A percentile compares a stretch with the other conserved stretches of the same genome.
Evolutionary conservation across 2,888 invertebrate species (phyloP).

Genomic region (Eulithis prunata): DNA sequence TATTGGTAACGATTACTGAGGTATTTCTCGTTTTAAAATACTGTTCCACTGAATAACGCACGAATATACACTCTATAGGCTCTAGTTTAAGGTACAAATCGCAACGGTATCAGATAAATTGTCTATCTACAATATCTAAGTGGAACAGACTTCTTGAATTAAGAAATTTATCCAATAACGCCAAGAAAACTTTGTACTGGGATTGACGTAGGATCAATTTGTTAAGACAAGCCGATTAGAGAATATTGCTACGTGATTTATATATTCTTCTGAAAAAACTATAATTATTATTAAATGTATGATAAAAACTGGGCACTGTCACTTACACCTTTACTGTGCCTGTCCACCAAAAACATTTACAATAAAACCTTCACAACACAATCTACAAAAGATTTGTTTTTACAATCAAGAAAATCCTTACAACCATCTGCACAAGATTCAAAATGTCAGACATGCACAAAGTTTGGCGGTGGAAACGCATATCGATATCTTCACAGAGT

Average conservation of each 20-base stretch:
- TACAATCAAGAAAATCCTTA: no score
- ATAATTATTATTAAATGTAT: conserved; percentile 29
- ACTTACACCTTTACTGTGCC: background rate
- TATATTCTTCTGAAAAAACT: conserved; percentile 32
- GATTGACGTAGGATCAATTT: conserved; percentile 23
- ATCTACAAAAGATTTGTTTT: no score
- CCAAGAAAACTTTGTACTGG: conserved; percentile 28
- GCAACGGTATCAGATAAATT: conserved; percentile 28
- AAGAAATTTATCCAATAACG: conserved; percentile 20
- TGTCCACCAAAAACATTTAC: no score
- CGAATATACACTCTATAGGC: conserved; percentile 32
- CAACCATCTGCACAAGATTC: no score
- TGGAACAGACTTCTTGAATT: conserved; percentile 37
- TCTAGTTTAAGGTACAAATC: conserved; percentile 36
- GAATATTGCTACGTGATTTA: conserved; percentile 32
- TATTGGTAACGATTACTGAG: conserved; percentile 69
- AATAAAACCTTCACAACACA: no score
- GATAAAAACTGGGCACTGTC: conserved; percentile 36
- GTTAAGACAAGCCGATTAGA: conserved; percentile 20
- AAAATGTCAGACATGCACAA: no score
- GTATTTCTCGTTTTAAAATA: conserved; percentile 59
- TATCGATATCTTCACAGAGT: no score
- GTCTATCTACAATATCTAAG: conserved; percentile 31
- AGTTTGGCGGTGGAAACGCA: no score
- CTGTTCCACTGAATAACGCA: conserved; percentile 60